Evolutionary conservation across 1,140 invertebrate species (phyloP), one percentile per base, ranked within the genome.

Genomic region (Brachionus paranguensis): DNA sequence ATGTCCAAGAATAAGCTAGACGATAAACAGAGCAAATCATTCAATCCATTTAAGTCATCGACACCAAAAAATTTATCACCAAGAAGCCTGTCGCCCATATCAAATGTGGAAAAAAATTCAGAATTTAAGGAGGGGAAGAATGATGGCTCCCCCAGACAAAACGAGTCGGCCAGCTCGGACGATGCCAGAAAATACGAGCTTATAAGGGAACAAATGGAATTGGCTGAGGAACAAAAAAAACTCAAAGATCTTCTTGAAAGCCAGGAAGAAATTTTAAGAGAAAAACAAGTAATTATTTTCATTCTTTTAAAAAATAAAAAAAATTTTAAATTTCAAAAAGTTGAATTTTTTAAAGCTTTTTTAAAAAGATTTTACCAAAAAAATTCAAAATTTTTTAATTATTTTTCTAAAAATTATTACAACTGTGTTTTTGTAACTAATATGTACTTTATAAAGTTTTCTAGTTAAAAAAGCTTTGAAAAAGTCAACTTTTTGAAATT

Each of bases 201-300:
- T 8, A 29, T 76, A 5, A 76, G 47, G 14, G 72, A 76, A 50
- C 72, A 50, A 50, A 47, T 76, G n/a, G 45, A 76, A 50, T 24
- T 76, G n/a, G 72, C 72, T 29, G 78, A 81, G 37, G 78, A 81
- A 33, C 78, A 81, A 47, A 81, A 81, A 81, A 60, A 81, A 20
- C 20, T 81, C 10, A 81, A 68, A 37, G 27, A 20, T 20, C 60
- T 81, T 53, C 41, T 81, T 24, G 78, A 81, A 41, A 60, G 17
- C 10, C 78, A 81, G 20, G 78, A 81, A 20, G 64, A 81, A 45
- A 81, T 81, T 41, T 24, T 81, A 24, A 81, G 37, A 64, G 37
- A 81, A 81, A 81, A 81, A 47, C 78, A 81, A 68, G 78, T 78
- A 78, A 8, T 33, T 37, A 17, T 0, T 37, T 6, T 37, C 33